Conservation (phyloP, 2,888 invertebrate genomes). For the Drosophila robusta region DNA sequence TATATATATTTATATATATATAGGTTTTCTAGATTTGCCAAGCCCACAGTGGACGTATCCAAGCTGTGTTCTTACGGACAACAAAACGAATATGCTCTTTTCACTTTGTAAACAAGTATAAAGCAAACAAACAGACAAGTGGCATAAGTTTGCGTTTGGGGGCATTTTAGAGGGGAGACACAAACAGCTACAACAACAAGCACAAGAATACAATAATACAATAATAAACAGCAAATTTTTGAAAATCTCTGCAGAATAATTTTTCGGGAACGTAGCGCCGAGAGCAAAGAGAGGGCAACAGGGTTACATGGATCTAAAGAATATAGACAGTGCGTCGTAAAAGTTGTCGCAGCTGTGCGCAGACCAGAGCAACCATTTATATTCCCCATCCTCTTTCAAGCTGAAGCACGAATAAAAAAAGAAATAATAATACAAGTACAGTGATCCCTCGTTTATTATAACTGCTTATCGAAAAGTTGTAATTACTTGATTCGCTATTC, state of each 20-base stretch:
- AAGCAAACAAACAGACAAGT: slow-evolving; percentile 16
- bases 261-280: neutral
- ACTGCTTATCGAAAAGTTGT: no score
- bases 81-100: no score
- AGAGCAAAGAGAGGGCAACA: neutral
- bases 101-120: neutral
- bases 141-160: neutral
- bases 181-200: slow-evolving; percentile 10
- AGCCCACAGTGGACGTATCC: no score
- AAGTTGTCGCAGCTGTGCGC: slow-evolving; percentile 53
- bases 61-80: no score
- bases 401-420: neutral
- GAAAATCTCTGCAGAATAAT: slow-evolving; percentile 49
- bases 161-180: neutral
- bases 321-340: slow-evolving; percentile 1
- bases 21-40: no score
- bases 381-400: neutral
- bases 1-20: no score
- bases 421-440: neutral
- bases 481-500: no score
- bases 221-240: slow-evolving; percentile 55
- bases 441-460: neutral
- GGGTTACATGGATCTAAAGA: no score
- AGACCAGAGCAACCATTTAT: slow-evolving; percentile 35
- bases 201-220: slow-evolving; percentile 13